phyloP scores from a whole-genome alignment of 2,113 vertebrate species.

The Lanius ludovicianus region DNA sequence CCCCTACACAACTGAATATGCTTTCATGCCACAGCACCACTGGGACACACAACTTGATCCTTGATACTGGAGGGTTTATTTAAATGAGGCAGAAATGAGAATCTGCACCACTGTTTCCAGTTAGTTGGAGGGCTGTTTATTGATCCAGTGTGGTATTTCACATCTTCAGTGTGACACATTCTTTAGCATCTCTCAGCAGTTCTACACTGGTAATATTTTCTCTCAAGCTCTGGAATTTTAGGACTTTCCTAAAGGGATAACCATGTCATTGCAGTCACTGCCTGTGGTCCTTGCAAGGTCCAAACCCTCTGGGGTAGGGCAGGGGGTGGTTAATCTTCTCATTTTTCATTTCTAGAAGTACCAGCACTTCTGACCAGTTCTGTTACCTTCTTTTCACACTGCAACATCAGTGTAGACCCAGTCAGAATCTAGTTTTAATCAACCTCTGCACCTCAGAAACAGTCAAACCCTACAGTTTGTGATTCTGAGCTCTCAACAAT shows the following conservation, averaged over 20 bases:
- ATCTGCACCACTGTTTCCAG: not conserved
- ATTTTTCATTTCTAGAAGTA: not conserved
- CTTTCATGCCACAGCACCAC: not conserved
- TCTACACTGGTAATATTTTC: not conserved
- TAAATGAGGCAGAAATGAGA: not conserved
- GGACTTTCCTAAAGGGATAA: not conserved
- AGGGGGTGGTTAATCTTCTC: not conserved
- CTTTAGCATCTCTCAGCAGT: not conserved
- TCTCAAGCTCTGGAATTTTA: not conserved
- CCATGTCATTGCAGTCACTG: not conserved
- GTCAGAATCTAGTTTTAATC: not conserved
- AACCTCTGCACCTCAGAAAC: not conserved
- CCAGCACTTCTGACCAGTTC: not conserved
- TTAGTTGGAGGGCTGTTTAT: not conserved
- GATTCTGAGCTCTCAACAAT: not conserved
- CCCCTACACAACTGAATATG: not conserved
- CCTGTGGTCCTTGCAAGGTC: not conserved
- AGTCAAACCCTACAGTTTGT: not conserved
- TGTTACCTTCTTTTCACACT: not conserved
- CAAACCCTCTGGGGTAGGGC: not conserved
- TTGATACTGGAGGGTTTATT: not conserved
- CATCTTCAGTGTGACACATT: not conserved
- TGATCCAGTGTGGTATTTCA: not conserved
- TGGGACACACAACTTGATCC: not conserved
- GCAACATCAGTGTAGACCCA: rapidly evolving